These are phyloP conservation scores for Heliconius nattereri DNA, from an alignment of 1,140 invertebrate species.

Conservation along the genomic window DNA sequence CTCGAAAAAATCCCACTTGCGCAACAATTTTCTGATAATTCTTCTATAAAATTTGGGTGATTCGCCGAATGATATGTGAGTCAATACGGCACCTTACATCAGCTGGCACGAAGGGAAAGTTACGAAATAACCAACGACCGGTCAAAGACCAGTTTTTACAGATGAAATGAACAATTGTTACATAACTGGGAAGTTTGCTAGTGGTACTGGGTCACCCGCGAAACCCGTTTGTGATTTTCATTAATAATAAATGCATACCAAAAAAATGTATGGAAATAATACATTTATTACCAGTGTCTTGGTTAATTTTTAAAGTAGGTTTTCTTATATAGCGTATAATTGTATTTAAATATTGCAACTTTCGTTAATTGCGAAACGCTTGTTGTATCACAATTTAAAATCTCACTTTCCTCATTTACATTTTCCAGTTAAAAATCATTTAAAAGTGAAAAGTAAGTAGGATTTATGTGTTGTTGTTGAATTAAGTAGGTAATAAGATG, in stretches of 20 bases:
- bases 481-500: neutral
- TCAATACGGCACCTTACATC: slow-evolving; percentile 35
- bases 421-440: slow-evolving; percentile 10
- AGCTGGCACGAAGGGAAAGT: slow-evolving; percentile 29
- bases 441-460: slow-evolving; percentile 11
- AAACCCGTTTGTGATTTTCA: slow-evolving; percentile 14
- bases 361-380: slow-evolving; percentile 11
- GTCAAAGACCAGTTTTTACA: slow-evolving; percentile 35
- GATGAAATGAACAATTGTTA: slow-evolving; percentile 35
- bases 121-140: slow-evolving; percentile 29
- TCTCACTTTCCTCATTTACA: slow-evolving; percentile 23
- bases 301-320: neutral
- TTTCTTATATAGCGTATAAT: neutral
- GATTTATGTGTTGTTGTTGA: neutral
- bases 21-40: too few relatives aligned
- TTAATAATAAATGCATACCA: neutral
- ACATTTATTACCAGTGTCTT: neutral
- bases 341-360: slow-evolving; percentile 8
- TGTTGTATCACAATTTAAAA: neutral
- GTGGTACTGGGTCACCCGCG: slow-evolving; percentile 21
- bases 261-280: neutral
- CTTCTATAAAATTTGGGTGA: neutral
- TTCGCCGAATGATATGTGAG: neutral
- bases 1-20: too few relatives aligned
- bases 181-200: slow-evolving; percentile 26